Base-by-base conservation (phyloP, 1,140 invertebrate genomes). In the Neuroterus valhalla region DNA sequence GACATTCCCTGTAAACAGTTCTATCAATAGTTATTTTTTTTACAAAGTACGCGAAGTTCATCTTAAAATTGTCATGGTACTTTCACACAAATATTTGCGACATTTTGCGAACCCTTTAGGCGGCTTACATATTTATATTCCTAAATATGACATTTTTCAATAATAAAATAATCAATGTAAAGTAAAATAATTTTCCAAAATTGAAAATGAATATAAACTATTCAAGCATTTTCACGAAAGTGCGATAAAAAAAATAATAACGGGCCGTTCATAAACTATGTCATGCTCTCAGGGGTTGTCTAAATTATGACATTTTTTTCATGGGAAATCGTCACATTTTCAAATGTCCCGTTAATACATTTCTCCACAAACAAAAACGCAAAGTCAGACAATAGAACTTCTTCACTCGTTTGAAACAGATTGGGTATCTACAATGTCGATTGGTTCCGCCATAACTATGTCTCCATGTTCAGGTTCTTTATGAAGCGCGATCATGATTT, bases 401-500 rank as follows among this genome's bases (percentile, higher is more conserved):
- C 70, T 67, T 86, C 84, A 89, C 83, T 90, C 89, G 71, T 88
- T 89, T 10, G 84, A 74, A n/a, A 88, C 80, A 26, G 85, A 71
- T 68, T 89, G 85, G 73, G 66, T 84, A 23, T 90, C 87, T 42
- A 84, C 77, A 1, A 79, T 79, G 0, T 89, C 88, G 0, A 90
- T 81, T 17, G 78, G 78, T 10, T 88, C 88, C 1, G 81, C 11
- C 11, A 90, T 80, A n/a, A 90, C 72, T 12, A 86, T 83, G 0
- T 88, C 87, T 4, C 82, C 67, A n/a, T 84, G 83, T 10, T 89
- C 89, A 31, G 70, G 80, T 70, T 91, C 91, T 71, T 89, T 89
- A 1, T 85, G 86, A n/a, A 93, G 88, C 15, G 92, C 90, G 66
- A 94, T 94, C 89, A 94, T 93, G 85, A 94, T 94, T 84, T 94